These are phyloP conservation scores for Orchestia grillus DNA, from an alignment of 1,140 invertebrate genomes.

Conservation along the genomic window DNA sequence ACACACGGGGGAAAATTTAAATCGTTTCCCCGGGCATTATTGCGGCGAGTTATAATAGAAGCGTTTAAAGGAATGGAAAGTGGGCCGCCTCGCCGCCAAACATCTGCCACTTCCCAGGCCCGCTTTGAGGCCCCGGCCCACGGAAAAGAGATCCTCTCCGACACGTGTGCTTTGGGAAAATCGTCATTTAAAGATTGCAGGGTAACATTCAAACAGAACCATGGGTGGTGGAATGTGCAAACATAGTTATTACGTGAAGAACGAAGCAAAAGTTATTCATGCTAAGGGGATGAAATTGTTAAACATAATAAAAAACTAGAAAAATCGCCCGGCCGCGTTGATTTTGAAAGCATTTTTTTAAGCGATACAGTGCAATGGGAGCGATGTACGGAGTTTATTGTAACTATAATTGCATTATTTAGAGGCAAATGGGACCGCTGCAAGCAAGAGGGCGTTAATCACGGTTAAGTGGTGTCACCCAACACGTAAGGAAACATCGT, in stretches of 20 bases:
- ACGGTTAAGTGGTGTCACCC: neutral
- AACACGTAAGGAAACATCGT: neutral
- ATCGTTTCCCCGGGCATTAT: neutral
- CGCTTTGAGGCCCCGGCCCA: neutral
- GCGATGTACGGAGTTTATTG: neutral
- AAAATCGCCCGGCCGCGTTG: neutral
- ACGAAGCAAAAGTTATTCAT: neutral
- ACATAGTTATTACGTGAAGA: neutral
- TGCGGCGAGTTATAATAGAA: slow-evolving; percentile 17
- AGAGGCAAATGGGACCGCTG: neutral
- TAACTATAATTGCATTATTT: neutral
- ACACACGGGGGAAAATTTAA: neutral
- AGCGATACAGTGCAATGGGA: neutral
- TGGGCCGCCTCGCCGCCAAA: slow-evolving; percentile 14
- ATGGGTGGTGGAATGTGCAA: neutral
- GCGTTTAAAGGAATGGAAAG: slow-evolving; percentile 35
- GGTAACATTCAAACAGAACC: neutral
- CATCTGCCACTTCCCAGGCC: slow-evolving; percentile 38
- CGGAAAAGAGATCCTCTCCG: neutral
- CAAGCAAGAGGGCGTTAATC: neutral
- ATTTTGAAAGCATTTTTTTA: neutral
- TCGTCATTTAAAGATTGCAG: neutral
- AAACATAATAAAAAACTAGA: neutral
- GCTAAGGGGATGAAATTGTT: no score
- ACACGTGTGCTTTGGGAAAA: neutral